Percentiles rank a stretch among this genome's conserved stretches.
phyloP scores from a whole-genome alignment of 2,888 invertebrate species.

The Clistopyga incitator region DNA sequence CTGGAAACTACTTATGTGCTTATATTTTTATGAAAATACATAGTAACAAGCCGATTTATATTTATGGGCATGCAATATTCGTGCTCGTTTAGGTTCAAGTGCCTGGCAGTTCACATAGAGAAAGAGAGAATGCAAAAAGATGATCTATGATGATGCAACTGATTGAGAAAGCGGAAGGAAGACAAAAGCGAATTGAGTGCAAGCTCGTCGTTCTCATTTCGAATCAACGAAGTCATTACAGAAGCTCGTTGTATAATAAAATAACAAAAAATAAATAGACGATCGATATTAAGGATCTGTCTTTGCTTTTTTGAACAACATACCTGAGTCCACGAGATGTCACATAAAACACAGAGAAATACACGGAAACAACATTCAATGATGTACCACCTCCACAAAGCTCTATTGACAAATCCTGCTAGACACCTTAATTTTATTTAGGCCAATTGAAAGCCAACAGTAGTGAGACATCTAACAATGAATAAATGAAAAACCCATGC shows the following conservation, averaged over 20 bases:
- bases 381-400: slow-evolving; percentile 64
- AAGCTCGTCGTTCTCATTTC: slow-evolving; percentile 27
- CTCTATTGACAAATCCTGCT: slow-evolving; percentile 54
- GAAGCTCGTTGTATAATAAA: slow-evolving; percentile 4
- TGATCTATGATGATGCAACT: slow-evolving; percentile 53
- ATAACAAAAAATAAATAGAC: background rate
- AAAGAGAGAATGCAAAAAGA: slow-evolving; percentile 23
- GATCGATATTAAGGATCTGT: slow-evolving; percentile 15
- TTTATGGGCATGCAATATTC: slow-evolving; percentile 21
- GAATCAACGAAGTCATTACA: slow-evolving; percentile 20
- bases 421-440: slow-evolving; percentile 49
- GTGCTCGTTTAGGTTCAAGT: slow-evolving; percentile 36
- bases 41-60: background rate
- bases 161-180: slow-evolving; percentile 53
- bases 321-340: slow-evolving; percentile 80
- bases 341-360: slow-evolving; percentile 75
- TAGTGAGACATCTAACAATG: slow-evolving; percentile 49
- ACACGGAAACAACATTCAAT: slow-evolving; percentile 64
- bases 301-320: slow-evolving; percentile 69
- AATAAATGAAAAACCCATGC: slow-evolving; percentile 63
- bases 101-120: slow-evolving; percentile 36
- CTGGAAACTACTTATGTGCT: background rate
- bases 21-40: background rate
- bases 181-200: slow-evolving; percentile 21
- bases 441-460: slow-evolving; percentile 60